Evolutionary conservation across 2,797 vertebrate genomes (phyloP), one percentile per base, ranked within the genome.

Genomic region (Takifugu ocellatus): DNA sequence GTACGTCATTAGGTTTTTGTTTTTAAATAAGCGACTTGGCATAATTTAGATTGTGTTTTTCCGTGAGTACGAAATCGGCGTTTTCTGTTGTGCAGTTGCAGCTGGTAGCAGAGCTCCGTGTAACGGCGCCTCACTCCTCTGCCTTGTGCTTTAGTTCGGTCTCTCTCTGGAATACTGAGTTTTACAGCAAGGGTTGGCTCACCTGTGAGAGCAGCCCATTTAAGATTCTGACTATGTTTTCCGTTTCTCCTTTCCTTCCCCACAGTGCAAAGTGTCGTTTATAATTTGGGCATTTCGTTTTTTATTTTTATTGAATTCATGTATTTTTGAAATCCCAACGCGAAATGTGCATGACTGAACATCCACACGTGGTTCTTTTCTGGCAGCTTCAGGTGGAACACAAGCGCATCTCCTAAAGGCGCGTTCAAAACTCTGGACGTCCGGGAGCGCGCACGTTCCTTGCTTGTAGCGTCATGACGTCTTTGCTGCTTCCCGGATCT

Each of bases 391-490:
- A 39, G 36, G 36, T 39, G 36, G 36, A 14, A 39, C 36, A 12
- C 36, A 14, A 3, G 36, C 36, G 17, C 44, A 2, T 17, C 14
- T 2, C 44, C 16, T n/a, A 8, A 6, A 45, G 5, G 44, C 44
- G 44, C 16, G 17, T 21, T 45, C 16, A 44, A 16, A 17, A 2
- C 14, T 15, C 11, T 14, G 44, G 16, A 7, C 44, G 44, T 5
- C n/a, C 7, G 44, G 46, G n/a, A 46, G 45, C 27, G 74, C 71
- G 70, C 79, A 68, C 80, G 76, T 49, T 11, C 33, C 44, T 24
- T 6, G 3, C 3, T 11, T 3, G 5, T 12, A 5, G 63, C 78
- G 70, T 77, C 53, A 66, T 17, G 25, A 56, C 75, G 79, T 61
- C 70, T 39, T 8, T 16, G 39, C 51, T 17, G 43, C 25, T 36